Evolutionary conservation across 2,113 vertebrate species (phyloP), one percentile per base, ranked within the genome.

Genomic region (Melanerpes aurifrons): DNA sequence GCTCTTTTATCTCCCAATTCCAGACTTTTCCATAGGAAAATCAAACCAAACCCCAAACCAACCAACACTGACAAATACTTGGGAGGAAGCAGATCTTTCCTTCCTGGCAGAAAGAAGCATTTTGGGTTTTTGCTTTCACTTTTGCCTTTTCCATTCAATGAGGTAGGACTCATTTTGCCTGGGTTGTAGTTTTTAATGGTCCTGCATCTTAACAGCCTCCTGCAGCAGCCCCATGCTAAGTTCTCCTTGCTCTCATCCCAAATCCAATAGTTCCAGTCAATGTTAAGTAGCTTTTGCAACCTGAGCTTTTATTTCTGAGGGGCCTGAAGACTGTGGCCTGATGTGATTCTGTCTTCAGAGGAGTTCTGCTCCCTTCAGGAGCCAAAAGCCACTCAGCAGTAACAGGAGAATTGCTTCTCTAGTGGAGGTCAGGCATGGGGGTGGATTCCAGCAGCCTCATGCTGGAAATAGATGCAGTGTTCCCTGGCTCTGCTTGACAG

Each of bases 391-490:
- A 53, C 22, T 53, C 15, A 16, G 15, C 24, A 26, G 19, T 32
- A 75, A 16, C 26, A 16, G 20, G n/a, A 66, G 57, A 25, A 53
- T 11, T 32, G n/a, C 12, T 48, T 61, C n/a, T 32, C 10, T 47
- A 47, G 48, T 31, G 8, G 24, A 67, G 28, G 14, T 56, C n/a
- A 37, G 48, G 17, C 0, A 1, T 6, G 25, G 48, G 24, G 31
- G 40, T 25, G 68, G 53, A 81, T 45, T 79, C 67, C 62, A 63
- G 62, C 68, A 74, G 68, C 32, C 9, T 63, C 32, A 28, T n/a
- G 56, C 32, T 24, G 25, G 57, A 69, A 69, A 37, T 10, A 57
- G 67, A 21, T 1, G 1, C 12, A 19, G n/a, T 0, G 1, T 64
- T 69, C 13, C 1, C 32, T 37, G 62, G 18, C 8, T 58, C 32